Evolutionary conservation across 2,113 vertebrate species (phyloP).

Genomic region (Morone chrysops): DNA sequence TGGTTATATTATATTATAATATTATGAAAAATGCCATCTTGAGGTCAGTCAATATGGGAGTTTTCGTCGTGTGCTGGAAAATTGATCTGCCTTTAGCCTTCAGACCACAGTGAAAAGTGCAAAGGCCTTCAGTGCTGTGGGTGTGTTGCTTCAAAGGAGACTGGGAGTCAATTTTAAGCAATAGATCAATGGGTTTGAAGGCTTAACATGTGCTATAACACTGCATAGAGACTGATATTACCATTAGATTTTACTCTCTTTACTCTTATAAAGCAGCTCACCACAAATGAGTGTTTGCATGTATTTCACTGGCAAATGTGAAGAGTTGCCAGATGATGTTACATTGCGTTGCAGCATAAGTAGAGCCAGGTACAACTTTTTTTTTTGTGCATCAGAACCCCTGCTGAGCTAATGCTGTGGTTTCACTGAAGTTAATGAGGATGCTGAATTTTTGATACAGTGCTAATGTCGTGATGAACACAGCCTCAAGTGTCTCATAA

Average conservation of each 20-base stretch:
- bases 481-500: background rate
- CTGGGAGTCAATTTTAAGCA: background rate
- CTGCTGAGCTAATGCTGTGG: background rate
- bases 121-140: background rate
- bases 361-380: background rate
- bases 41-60: background rate
- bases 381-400: background rate
- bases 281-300: background rate
- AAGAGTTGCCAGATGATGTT: background rate
- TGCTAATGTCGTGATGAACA: background rate
- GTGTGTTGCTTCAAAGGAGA: background rate
- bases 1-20: too few species aligned
- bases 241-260: background rate
- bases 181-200: background rate
- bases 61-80: background rate
- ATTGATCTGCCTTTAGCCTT: background rate
- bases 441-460: background rate
- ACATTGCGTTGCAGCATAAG: background rate
- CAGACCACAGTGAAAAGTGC: background rate
- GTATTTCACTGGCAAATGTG: background rate
- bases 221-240: background rate
- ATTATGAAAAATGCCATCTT: background rate
- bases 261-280: background rate
- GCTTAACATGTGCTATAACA: background rate
- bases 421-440: conserved; percentile 9